These are phyloP conservation scores for Austrolebias charrua DNA, from an alignment of 2,797 vertebrate species.

Conservation along the genomic window DNA sequence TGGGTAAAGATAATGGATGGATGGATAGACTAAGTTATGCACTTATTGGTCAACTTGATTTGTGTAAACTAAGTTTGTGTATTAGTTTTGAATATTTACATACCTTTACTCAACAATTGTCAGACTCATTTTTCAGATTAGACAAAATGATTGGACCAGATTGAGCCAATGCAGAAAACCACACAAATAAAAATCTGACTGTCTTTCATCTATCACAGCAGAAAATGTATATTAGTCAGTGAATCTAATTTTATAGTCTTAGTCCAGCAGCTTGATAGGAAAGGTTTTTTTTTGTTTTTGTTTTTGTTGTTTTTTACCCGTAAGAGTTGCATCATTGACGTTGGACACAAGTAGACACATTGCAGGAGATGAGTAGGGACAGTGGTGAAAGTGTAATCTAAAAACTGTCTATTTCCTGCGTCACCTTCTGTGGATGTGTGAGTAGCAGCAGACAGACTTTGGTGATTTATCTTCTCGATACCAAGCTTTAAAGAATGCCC, in stretches of 20 bases:
- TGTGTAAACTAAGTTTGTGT: too few relatives aligned
- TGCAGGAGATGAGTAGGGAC: conserved; percentile 16
- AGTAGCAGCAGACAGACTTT: conserved; percentile 30
- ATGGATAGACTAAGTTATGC: too few relatives aligned
- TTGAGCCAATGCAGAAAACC: too few relatives aligned
- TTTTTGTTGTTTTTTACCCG: conserved; percentile 40
- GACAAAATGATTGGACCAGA: background rate
- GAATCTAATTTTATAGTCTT: conserved; percentile 29
- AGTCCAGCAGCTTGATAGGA: conserved; percentile 38
- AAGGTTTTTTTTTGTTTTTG: conserved; percentile 17
- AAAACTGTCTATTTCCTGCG: conserved; percentile 36
- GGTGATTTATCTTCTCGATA: conserved; percentile 10
- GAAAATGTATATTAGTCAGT: conserved; percentile 43
- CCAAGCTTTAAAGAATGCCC: conserved; percentile 16
- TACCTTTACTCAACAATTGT: too few relatives aligned
- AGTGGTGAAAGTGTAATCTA: conserved; percentile 29
- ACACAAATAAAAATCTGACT: conserved; percentile 29
- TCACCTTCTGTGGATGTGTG: conserved; percentile 17
- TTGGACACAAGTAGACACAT: conserved; percentile 6
- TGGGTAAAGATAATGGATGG: too few relatives aligned
- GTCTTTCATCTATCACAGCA: conserved; percentile 2
- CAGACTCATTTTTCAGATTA: background rate
- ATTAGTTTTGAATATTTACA: too few relatives aligned
- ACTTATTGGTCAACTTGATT: too few relatives aligned
- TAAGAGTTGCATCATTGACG: conserved; percentile 19